These are phyloP conservation scores for Drosophila formosana DNA, from an alignment of 2,888 invertebrate genomes.

Conservation along the genomic window DNA sequence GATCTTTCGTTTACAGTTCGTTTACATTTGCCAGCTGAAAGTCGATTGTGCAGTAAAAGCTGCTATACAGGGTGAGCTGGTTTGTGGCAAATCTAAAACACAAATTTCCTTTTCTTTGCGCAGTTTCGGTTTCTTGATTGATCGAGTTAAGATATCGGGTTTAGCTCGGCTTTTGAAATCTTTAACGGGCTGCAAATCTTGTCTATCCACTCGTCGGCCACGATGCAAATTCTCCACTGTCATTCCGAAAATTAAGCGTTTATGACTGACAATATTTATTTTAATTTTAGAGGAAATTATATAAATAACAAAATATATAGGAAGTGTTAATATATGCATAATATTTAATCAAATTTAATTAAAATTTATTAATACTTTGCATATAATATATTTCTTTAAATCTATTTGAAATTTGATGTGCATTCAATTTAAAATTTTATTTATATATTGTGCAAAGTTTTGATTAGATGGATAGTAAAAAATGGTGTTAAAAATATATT, in stretches of 20 bases:
- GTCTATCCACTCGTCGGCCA: not conserved
- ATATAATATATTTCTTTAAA: too few species aligned
- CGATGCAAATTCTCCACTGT: not conserved
- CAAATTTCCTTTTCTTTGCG: not conserved
- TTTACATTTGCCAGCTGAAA: constrained; percentile 27
- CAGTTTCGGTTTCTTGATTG: constrained; percentile 5
- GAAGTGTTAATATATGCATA: too few species aligned
- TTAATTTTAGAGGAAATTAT: too few species aligned
- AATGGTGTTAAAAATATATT: too few species aligned
- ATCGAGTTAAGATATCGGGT: not conserved
- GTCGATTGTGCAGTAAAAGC: constrained; percentile 29
- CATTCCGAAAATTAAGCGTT: not conserved
- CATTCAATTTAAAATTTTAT: too few species aligned
- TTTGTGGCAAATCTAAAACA: constrained; percentile 9
- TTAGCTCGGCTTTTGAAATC: constrained; percentile 1
- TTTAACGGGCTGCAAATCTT: not conserved
- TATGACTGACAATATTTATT: too few species aligned
- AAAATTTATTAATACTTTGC: too few species aligned
- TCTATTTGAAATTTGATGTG: too few species aligned
- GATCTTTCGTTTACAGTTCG: constrained; percentile 31
- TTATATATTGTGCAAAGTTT: too few species aligned
- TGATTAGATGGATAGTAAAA: too few species aligned
- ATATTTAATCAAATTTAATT: too few species aligned
- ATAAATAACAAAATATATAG: too few species aligned
- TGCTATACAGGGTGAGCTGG: constrained; percentile 33